phyloP scores from a whole-genome alignment of 2,888 invertebrate genomes.

The Laothoe populi region DNA sequence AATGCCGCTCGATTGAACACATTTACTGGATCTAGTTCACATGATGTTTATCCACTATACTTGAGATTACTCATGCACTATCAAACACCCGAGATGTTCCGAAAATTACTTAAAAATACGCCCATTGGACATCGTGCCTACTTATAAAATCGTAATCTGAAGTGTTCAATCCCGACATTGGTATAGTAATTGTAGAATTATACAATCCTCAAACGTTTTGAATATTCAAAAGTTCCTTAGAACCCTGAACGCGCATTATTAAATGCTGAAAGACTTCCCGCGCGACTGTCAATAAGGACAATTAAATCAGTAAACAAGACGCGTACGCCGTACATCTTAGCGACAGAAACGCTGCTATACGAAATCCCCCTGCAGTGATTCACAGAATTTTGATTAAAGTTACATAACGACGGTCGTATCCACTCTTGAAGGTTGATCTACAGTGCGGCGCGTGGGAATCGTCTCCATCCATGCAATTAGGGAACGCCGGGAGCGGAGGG shows the following conservation, averaged over 20 bases:
- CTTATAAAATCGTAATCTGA: not conserved
- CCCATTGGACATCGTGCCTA: too few species aligned
- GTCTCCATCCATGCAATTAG: conserved; percentile 73
- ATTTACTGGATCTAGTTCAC: conserved; percentile 79
- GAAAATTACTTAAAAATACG: not conserved
- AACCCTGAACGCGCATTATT: conserved; percentile 19
- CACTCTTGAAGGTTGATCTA: conserved; percentile 55
- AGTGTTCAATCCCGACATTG: not conserved
- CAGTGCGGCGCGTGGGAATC: conserved; percentile 72
- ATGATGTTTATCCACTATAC: conserved; percentile 72
- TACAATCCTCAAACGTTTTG: conserved; percentile 10
- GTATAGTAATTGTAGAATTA: conserved; percentile 14
- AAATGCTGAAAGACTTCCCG: conserved; percentile 16
- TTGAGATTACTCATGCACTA: conserved; percentile 54
- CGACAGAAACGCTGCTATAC: conserved; percentile 10
- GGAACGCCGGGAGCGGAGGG: conserved; percentile 74
- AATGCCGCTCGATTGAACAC: conserved; percentile 76
- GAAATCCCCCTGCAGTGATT: conserved; percentile 40
- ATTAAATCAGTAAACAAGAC: conserved; percentile 27
- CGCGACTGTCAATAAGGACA: conserved; percentile 16
- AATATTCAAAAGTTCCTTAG: conserved; percentile 17
- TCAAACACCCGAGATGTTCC: conserved; percentile 39
- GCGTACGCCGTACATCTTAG: conserved; percentile 24
- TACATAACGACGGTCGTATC: conserved; percentile 56
- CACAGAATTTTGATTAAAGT: conserved; percentile 69